Base-by-base conservation (phyloP, 2,797 vertebrate genomes). In the Chrysocyon brachyurus region DNA sequence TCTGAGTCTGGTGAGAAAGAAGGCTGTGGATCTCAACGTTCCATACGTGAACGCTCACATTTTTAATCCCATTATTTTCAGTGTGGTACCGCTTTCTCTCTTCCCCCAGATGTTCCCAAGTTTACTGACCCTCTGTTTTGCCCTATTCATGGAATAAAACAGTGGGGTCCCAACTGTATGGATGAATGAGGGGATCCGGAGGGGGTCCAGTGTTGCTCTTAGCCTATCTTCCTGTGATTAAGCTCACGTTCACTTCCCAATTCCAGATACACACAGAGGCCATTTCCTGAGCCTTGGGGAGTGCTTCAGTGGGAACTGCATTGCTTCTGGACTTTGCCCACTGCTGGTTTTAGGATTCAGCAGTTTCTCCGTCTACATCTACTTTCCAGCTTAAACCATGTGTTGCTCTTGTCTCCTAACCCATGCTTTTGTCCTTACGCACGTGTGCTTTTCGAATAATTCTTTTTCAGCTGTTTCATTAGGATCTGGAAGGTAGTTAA, bases 321-420 rank as follows among this genome's bases (percentile, higher is more conserved):
- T 90, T 59, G 12, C 6, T 57, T 84, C 17, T 82, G 11, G 24
- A 63, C 16, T 86, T 90, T 87, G 7, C 24, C 17, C 10, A 49
- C 12, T 85, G 9, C 28, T 73, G 49, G 57, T 54, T 92, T 96
- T 72, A 85, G 26, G 66, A 96, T 70, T 95, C 12, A 36, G 26
- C 33, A 31, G 6, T 91, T 86, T 97, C 57, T 26, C 88, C 1
- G 15, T 26, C 82, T 77, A 49, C 1, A 64, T 79, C 40, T n/a
- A n/a, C 54, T 63, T 85, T 77, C 26, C n/a, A 72, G 49, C 6
- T 89, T 89, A 89, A 64, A 64, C 9, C 0, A 70, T 70, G 52
- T 88, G 40, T 56, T 90, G 22, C 6, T 91, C 12, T 36, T 91
- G 17, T 95, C 87, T 64, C 19, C 52, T 82, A 49, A 12, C 26